phyloP scores from a whole-genome alignment of 2,888 invertebrate genomes.

The Fragum fragum region DNA sequence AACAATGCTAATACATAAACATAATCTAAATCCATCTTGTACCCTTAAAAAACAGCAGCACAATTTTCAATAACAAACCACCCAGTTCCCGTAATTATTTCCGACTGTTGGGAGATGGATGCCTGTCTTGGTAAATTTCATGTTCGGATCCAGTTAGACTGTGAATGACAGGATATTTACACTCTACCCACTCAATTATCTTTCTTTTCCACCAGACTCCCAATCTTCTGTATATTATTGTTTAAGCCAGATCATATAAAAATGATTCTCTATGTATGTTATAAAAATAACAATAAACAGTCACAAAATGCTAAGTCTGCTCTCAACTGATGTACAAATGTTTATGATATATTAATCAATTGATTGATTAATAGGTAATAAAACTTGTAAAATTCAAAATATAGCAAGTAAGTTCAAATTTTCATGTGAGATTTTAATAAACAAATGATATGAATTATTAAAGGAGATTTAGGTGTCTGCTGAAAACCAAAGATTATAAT shows the following conservation, averaged over 20 bases:
- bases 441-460: no score
- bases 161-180: not conserved
- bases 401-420: no score
- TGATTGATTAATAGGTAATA: no score
- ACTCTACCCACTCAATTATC: conserved; percentile 4
- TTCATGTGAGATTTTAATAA: no score
- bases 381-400: no score
- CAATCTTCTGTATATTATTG: not conserved
- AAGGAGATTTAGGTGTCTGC: no score
- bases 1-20: no score
- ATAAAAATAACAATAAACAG: no score
- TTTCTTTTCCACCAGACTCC: not conserved
- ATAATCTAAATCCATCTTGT: not conserved
- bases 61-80: not conserved
- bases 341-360: no score
- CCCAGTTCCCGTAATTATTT: not conserved
- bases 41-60: not conserved
- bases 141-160: not conserved
- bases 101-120: not conserved
- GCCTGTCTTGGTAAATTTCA: not conserved
- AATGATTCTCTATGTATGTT: not conserved
- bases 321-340: no score
- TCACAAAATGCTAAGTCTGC: no score
- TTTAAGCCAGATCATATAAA: not conserved
- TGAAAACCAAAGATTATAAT: no score